These are phyloP conservation scores for Anastatus disparis DNA, from an alignment of 1,140 invertebrate species.

Conservation along the genomic window DNA sequence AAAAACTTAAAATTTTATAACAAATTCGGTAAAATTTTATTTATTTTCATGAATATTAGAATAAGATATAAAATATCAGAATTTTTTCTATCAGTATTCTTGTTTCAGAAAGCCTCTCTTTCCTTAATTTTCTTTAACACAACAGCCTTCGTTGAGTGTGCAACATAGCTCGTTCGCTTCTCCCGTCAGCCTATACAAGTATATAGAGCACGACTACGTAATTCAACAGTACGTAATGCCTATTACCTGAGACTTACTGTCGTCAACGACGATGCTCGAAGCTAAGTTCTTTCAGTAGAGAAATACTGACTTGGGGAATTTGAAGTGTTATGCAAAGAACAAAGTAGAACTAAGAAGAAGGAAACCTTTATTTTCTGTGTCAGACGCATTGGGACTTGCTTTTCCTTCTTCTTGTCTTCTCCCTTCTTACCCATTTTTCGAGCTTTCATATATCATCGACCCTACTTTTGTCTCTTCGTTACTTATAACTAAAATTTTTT, in stretches of 20 bases:
- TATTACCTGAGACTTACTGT: too few species aligned
- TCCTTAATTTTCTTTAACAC: background rate
- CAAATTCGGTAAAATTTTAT: too few species aligned
- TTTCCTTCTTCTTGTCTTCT: slow-evolving; percentile 7
- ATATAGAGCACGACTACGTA: slow-evolving; percentile 1
- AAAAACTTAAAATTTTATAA: too few species aligned
- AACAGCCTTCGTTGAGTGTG: too few species aligned
- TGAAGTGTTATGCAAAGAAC: too few species aligned
- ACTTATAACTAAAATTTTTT: too few species aligned
- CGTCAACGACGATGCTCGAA: too few species aligned
- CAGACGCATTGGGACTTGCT: slow-evolving; percentile 21
- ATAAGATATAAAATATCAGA: too few species aligned
- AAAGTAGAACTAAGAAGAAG: too few species aligned
- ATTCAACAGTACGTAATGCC: background rate
- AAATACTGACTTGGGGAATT: too few species aligned
- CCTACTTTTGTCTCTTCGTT: background rate
- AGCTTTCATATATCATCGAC: background rate
- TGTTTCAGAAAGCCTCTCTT: background rate
- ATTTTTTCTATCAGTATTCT: too few species aligned
- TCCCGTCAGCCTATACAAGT: background rate
- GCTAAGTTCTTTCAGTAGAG: background rate
- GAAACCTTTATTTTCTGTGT: slow-evolving; percentile 36
- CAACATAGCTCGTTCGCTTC: background rate
- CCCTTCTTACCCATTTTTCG: background rate
- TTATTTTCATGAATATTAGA: too few species aligned